Evolutionary conservation across 2,113 vertebrate species (phyloP).

Genomic region (Lepisosteus oculatus): DNA sequence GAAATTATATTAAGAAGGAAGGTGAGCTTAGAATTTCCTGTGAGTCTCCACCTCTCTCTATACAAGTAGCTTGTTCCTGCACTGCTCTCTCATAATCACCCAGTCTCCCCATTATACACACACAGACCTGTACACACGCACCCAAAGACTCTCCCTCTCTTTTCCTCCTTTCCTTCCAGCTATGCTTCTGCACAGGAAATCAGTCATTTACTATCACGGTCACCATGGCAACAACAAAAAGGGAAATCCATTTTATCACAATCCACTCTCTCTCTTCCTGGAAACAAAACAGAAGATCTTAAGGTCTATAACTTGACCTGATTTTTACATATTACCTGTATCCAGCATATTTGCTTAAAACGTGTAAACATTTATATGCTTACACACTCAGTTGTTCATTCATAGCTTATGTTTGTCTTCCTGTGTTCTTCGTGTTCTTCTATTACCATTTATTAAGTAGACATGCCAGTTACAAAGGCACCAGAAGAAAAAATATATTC

Average conservation of each 20-base stretch:
- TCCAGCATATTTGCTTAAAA: neutral
- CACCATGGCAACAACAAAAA: constrained; percentile 65
- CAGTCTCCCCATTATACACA: constrained; percentile 17
- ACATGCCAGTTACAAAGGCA: no score
- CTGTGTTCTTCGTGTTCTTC: no score
- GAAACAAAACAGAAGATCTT: no score
- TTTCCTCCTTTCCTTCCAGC: constrained; percentile 37
- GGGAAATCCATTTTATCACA: constrained; percentile 49
- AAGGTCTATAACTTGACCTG: neutral
- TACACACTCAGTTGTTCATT: no score
- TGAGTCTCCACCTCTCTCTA: no score
- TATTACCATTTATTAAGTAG: no score
- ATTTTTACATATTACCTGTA: neutral
- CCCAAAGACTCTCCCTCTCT: constrained; percentile 33
- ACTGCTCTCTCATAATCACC: constrained; percentile 1
- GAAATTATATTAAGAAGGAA: no score
- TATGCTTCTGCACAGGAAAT: constrained; percentile 71
- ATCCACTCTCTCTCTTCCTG: constrained; percentile 21
- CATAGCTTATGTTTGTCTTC: no score
- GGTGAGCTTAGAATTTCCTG: no score
- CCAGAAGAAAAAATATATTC: no score
- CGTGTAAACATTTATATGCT: no score
- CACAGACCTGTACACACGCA: constrained; percentile 21
- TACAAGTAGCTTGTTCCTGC: no score
- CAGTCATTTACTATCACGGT: constrained; percentile 60